Evolutionary conservation across 2,888 invertebrate genomes (phyloP), one percentile per base, ranked within the genome.

Genomic region (Drosophila lacicola): DNA sequence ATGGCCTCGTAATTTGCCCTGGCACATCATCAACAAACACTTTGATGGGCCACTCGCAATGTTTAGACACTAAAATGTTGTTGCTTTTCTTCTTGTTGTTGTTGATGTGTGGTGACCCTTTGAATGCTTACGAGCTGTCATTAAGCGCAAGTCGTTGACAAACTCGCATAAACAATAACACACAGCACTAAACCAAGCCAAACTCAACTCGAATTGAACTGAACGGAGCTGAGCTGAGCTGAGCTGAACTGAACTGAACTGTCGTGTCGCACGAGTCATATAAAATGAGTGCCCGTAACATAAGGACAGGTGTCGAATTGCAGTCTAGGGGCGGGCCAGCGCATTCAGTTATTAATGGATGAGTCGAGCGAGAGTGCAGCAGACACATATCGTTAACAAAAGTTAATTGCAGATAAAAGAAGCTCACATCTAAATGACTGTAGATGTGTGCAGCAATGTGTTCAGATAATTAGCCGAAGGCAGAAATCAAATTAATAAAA

Each of bases 111-210:
- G 74, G 64, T 74, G 74, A 74, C 74, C 74, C 79, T 74, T 78
- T 63, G 49, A 70, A 57, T 79, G 75, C 80, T 85, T 82, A 82
- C 88, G 80, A 82, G 81, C 60, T 68, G 79, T 78, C 86, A 81
- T 81, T 88, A 81, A 85, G 65, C 62, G 58, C 86, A 85, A 88
- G 70, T 82, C 79, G 88, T 84, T 78, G 82, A 67, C 88, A 70
- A 85, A 85, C 70, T 57, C 79, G 65, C 88, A 81, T 88, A 78
- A 88, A 87, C 84, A 84, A 87, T 83, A 86, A 75, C 79, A 78
- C 39, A 78, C 39, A 53, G 42, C 72, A 57, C 53, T 61, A 57
- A 74, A 65, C 71, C 36, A 58, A 70, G 14, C 8, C 33, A 10
- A 21, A 37, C 46, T 19, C 33, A 51, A 61, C 34, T 36, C 17